These are phyloP conservation scores for Saccostrea glomerata DNA, from an alignment of 1,140 invertebrate genomes.

Conservation along the genomic window DNA sequence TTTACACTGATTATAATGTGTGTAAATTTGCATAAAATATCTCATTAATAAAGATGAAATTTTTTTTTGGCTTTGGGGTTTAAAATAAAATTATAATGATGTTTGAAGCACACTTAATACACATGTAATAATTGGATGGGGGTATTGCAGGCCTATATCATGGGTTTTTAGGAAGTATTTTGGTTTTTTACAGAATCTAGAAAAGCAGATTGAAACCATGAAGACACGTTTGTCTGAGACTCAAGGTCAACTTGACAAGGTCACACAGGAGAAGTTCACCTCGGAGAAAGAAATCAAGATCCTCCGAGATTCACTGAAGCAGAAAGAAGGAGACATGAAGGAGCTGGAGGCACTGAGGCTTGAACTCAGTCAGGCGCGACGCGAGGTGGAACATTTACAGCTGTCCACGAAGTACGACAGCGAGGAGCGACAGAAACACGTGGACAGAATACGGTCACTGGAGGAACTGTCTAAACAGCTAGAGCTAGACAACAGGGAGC, in stretches of 20 bases:
- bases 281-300: constrained; percentile 49
- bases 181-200: constrained; percentile 60
- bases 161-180: not conserved
- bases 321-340: constrained; percentile 48
- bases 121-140: no score
- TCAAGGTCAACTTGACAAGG: constrained; percentile 45
- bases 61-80: no score
- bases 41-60: no score
- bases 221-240: constrained; percentile 60
- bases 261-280: constrained; percentile 45
- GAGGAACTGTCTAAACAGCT: constrained; percentile 69
- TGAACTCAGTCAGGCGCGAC: constrained; percentile 60
- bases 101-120: no score
- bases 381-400: constrained; percentile 63
- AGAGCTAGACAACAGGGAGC: constrained; percentile 73
- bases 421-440: constrained; percentile 68
- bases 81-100: no score
- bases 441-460: constrained; percentile 66
- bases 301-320: constrained; percentile 50
- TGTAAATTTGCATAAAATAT: no score
- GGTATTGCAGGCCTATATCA: no score
- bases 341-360: constrained; percentile 60
- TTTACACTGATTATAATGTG: not conserved
- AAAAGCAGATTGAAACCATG: constrained; percentile 62
- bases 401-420: constrained; percentile 63